phyloP scores from a whole-genome alignment of 2,113 vertebrate genomes.

The Pseudopodoces humilis region DNA sequence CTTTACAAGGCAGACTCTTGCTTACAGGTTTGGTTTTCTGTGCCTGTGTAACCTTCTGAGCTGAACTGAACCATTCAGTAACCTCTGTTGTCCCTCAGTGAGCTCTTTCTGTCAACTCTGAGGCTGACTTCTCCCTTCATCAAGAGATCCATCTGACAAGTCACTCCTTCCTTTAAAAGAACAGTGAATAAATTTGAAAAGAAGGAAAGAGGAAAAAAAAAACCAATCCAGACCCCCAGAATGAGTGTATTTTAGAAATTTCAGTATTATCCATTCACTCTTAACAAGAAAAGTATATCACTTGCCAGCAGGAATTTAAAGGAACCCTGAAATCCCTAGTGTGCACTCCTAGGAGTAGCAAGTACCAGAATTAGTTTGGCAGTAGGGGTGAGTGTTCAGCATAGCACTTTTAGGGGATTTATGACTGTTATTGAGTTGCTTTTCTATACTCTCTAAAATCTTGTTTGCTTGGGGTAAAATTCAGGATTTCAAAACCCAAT shows the following conservation, averaged over 20 bases:
- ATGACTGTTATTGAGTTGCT: background rate
- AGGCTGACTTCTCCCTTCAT: background rate
- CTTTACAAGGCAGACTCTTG: background rate
- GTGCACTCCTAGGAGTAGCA: background rate
- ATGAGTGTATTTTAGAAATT: background rate
- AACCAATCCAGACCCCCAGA: background rate
- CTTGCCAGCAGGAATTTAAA: background rate
- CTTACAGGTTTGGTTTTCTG: background rate
- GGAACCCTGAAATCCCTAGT: background rate
- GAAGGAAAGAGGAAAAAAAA: background rate
- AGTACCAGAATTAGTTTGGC: background rate
- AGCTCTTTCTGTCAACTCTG: background rate
- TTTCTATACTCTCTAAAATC: background rate
- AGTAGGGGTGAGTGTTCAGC: background rate
- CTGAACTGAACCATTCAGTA: background rate
- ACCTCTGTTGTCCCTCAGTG: background rate
- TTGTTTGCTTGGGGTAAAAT: background rate
- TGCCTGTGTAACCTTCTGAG: background rate
- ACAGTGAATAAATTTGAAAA: background rate
- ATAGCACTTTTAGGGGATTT: background rate
- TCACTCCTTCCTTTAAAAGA: background rate
- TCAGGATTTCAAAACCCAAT: rapidly evolving
- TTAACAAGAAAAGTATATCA: background rate
- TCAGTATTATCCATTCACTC: background rate
- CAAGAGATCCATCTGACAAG: background rate